Base-by-base conservation (phyloP, 1,140 invertebrate species). In the Diachasma alloeum region DNA sequence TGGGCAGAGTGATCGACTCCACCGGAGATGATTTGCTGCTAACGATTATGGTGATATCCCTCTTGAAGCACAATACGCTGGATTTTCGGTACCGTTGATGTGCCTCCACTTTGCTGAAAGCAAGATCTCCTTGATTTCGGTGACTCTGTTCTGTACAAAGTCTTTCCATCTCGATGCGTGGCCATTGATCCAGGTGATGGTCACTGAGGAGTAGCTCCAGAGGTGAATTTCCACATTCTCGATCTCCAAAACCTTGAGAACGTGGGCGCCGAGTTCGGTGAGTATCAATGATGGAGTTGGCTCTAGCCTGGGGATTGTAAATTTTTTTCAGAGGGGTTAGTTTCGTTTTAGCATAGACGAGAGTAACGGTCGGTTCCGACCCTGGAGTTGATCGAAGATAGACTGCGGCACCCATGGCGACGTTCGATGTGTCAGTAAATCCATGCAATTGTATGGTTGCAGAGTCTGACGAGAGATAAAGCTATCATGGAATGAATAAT, bases 111-210 rank as follows among this genome's bases (percentile, higher is more conserved):
- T 37, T 19, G 69, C 68, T 2, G 19, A 26, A 73, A 72, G 84
- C 85, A 88, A 31, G 19, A 13, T 17, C 79, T 77, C 44, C 81
- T 80, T 78, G 36, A 90, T 90, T 72, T 86, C 81, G 31, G 81
- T 67, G 6, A 90, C 85, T 70, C 89, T 73, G 77, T 90, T 90
- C 11, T 81, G 82, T 4, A 89, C 81, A 56, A 76, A 76, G 10
- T 71, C 56, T 22, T 76, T 81, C 37, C 72, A 74, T 0, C 56
- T 24, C 0, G n/a, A n/a, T n/a, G n/a, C n/a, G n/a, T n/a, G n/a
- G n/a, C n/a, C n/a, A n/a, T n/a, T n/a, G n/a, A n/a, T 26, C 78
- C 76, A 80, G 13, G 24, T 44, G 9, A 82, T 39, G 10, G 79
- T 53, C 1, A 79, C 72, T 8, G 59, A 46, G n/a, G 81, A 83